Conservation (phyloP, 1,140 invertebrate genomes). For the Temnothorax longispinosus region DNA sequence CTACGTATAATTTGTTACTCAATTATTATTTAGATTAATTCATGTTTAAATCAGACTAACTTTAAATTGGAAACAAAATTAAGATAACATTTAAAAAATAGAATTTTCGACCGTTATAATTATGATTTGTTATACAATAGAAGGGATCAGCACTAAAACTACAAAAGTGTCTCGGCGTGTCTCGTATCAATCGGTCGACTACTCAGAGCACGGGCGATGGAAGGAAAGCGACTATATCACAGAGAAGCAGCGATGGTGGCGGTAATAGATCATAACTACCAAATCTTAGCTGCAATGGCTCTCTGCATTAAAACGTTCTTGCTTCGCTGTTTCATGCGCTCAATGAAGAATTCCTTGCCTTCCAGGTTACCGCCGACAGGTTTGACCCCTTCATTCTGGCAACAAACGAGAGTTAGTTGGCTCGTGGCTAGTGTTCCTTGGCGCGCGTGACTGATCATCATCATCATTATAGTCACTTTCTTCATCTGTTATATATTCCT, state of each 20-base stretch:
- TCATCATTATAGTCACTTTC: slow-evolving; percentile 67
- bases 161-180: slow-evolving; percentile 38
- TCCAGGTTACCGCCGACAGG: slow-evolving; percentile 75
- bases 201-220: slow-evolving; percentile 33
- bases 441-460: slow-evolving; percentile 73
- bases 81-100: not conserved
- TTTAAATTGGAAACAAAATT: slow-evolving; percentile 3
- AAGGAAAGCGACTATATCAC: slow-evolving; percentile 68
- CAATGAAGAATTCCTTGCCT: slow-evolving; percentile 82
- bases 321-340: slow-evolving; percentile 83
- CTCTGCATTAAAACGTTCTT: slow-evolving; percentile 82
- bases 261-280: slow-evolving; percentile 71
- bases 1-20: not conserved
- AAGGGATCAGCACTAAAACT: slow-evolving; percentile 44
- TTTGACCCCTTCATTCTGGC: slow-evolving; percentile 77
- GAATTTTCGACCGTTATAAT: not conserved
- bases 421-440: slow-evolving; percentile 60
- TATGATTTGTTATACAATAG: not conserved
- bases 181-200: slow-evolving; percentile 50
- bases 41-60: not conserved
- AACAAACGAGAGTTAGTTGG: slow-evolving; percentile 82
- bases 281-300: slow-evolving; percentile 82
- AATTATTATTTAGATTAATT: slow-evolving; percentile 1
- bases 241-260: slow-evolving; percentile 68
- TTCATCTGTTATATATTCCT: slow-evolving; percentile 48